A percentile compares a stretch with the other conserved stretches of the same genome.
Conservation (phyloP, 2,797 vertebrate genomes). For the Aythya fuligula region DNA sequence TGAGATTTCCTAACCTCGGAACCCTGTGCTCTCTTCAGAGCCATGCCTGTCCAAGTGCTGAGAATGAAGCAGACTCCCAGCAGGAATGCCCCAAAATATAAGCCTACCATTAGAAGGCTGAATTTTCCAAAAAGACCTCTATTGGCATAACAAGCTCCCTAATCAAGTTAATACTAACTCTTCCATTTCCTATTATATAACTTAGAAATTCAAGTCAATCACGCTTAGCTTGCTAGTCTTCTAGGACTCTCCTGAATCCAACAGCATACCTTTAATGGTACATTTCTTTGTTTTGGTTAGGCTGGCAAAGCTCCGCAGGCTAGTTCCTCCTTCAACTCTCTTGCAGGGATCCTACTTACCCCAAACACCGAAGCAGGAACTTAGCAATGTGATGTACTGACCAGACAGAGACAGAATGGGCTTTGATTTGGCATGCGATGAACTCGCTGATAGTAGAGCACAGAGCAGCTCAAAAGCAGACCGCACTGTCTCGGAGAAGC, state of each 20-base stretch:
- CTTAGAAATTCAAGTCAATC: neutral
- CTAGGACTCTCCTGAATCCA: neutral
- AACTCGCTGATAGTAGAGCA: neutral
- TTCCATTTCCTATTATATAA: neutral
- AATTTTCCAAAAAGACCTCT: neutral
- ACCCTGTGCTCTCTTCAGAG: neutral
- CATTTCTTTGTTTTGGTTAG: neutral
- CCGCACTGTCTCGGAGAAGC: neutral
- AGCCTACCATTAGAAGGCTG: neutral
- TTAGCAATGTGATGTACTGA: neutral
- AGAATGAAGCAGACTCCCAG: neutral
- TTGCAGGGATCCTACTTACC: neutral
- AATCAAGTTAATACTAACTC: neutral
- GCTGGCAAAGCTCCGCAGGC: neutral
- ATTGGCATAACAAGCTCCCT: neutral
- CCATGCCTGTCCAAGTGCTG: neutral
- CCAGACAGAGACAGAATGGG: neutral
- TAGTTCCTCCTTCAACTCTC: neutral
- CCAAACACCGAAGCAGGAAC: neutral
- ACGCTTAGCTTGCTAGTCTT: neutral
- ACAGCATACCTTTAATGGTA: neutral
- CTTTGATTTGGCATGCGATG: neutral
- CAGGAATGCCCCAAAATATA: neutral
- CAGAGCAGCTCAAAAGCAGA: constrained; percentile 7
- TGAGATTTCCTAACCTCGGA: neutral